Evolutionary conservation across 2,797 vertebrate genomes (phyloP).

Genomic region (Erethizon dorsatum): DNA sequence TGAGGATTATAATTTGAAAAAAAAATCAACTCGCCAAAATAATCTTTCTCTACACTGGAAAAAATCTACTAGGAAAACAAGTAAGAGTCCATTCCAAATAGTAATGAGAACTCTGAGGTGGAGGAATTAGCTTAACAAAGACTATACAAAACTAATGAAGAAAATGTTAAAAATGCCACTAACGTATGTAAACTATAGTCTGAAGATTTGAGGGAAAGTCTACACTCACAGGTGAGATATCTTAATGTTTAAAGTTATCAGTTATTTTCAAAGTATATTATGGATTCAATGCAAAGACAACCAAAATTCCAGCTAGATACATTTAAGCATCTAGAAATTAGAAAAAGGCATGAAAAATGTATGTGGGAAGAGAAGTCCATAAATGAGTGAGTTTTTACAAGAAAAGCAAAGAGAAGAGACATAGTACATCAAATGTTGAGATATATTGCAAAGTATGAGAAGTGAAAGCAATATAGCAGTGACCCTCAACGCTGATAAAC

Average conservation of each 20-base stretch:
- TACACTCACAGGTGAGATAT: background rate
- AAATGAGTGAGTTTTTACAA: background rate
- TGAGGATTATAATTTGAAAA: background rate
- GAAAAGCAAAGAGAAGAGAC: background rate
- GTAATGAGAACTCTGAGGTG: background rate
- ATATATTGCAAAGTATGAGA: background rate
- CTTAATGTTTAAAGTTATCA: constrained; percentile 18
- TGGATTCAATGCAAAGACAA: background rate
- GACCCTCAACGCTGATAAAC: background rate
- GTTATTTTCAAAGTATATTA: background rate
- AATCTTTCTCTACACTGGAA: background rate
- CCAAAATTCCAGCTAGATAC: background rate
- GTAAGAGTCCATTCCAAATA: background rate
- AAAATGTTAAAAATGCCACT: constrained; percentile 1
- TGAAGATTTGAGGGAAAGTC: background rate
- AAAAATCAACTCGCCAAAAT: background rate
- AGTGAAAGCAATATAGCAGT: background rate
- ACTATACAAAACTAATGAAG: background rate
- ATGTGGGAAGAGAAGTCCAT: background rate
- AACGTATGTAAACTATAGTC: background rate
- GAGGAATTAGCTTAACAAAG: background rate
- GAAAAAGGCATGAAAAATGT: background rate
- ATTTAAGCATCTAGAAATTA: constrained; percentile 51
- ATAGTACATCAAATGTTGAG: background rate
- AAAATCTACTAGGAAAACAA: background rate